Conservation (phyloP, 2,797 vertebrate genomes). For the Anguilla pacifica region DNA sequence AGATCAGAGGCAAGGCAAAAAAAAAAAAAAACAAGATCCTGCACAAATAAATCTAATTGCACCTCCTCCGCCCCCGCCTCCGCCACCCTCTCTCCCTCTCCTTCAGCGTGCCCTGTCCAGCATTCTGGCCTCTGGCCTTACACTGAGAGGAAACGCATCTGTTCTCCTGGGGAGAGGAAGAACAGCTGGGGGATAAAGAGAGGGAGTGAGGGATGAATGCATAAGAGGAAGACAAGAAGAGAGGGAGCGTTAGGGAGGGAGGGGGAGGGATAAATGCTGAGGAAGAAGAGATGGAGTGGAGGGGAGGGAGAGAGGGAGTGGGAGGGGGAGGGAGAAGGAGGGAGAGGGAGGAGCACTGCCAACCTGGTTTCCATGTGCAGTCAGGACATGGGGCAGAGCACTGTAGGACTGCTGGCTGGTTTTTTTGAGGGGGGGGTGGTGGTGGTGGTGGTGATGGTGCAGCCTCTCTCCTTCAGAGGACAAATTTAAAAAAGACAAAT, state of each 20-base stretch:
- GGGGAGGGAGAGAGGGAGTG: background rate
- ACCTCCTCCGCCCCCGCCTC: slow-evolving; percentile 50
- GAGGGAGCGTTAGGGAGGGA: background rate
- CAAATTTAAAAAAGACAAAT: slow-evolving; percentile 11
- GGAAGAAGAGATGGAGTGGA: background rate
- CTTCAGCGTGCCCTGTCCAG: background rate
- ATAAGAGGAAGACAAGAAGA: background rate
- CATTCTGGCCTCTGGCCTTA: background rate
- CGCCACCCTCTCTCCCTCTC: slow-evolving; percentile 17
- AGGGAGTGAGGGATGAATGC: background rate
- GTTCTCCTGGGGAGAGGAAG: background rate
- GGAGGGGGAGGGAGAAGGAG: background rate
- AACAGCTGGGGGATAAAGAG: background rate
- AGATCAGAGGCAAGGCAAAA: slow-evolving; percentile 37
- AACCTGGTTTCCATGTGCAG: slow-evolving; percentile 10
- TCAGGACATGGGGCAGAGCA: background rate
- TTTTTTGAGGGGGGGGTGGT: background rate
- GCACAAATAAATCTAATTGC: slow-evolving; percentile 54
- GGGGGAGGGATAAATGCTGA: background rate
- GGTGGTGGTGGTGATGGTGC: background rate
- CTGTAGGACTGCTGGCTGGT: background rate
- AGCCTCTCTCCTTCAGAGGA: slow-evolving; percentile 16
- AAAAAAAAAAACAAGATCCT: slow-evolving; percentile 57
- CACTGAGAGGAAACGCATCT: background rate
- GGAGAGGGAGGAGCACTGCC: background rate